Evolutionary conservation across 2,113 vertebrate species (phyloP).

Genomic region (Tiliqua scincoides): DNA sequence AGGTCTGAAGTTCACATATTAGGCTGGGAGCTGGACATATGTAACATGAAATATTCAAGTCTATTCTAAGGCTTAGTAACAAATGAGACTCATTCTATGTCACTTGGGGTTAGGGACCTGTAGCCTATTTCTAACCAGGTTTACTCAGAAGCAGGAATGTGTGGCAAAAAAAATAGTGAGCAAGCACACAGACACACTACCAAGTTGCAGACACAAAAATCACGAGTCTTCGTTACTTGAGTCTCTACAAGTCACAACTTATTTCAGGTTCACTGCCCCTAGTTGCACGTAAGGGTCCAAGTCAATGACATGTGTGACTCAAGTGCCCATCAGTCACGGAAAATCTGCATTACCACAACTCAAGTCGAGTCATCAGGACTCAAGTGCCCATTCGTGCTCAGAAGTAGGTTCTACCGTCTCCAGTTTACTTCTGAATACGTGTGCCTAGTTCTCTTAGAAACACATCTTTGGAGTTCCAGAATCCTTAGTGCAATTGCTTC

Average conservation of each 20-base stretch:
- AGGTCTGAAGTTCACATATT: not conserved
- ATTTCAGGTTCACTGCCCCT: too few species aligned
- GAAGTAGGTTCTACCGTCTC: not conserved
- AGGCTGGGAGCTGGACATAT: not conserved
- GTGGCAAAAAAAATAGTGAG: too few species aligned
- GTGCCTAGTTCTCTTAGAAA: conserved; percentile 6
- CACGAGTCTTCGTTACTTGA: too few species aligned
- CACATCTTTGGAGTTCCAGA: conserved; percentile 41
- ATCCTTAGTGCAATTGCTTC: conserved; percentile 37
- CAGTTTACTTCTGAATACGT: not conserved
- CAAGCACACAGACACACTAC: too few species aligned
- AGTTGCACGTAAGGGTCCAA: too few species aligned
- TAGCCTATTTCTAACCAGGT: not conserved
- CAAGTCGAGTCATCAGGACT: too few species aligned
- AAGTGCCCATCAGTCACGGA: too few species aligned
- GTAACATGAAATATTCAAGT: not conserved
- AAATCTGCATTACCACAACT: too few species aligned
- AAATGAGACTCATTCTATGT: not conserved
- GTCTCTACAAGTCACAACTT: too few species aligned
- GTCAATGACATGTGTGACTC: too few species aligned
- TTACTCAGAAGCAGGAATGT: not conserved
- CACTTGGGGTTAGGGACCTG: not conserved
- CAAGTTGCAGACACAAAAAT: too few species aligned
- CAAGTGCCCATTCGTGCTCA: too few species aligned
- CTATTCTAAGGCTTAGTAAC: not conserved